phyloP scores from a whole-genome alignment of 2,888 invertebrate genomes.

The Andrena flavipes region DNA sequence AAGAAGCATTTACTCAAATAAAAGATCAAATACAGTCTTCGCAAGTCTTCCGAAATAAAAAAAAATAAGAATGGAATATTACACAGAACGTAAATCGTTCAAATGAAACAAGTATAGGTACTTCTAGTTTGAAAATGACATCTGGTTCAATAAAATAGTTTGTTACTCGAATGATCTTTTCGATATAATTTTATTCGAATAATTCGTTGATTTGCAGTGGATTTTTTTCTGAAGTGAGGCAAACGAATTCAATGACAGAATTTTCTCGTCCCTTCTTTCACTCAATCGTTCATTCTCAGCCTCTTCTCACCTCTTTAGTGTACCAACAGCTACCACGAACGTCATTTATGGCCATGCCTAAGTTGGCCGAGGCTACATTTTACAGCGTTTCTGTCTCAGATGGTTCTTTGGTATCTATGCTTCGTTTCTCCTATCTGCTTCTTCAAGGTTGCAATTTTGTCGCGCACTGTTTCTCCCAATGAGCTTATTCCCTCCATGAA shows the following conservation, averaged over 20 bases:
- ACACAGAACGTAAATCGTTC: neutral
- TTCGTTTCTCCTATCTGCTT: slow-evolving; percentile 75
- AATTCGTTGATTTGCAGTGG: neutral
- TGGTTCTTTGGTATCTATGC: slow-evolving; percentile 76
- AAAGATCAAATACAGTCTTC: neutral
- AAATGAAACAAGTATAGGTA: no score
- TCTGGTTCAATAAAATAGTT: no score
- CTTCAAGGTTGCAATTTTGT: slow-evolving; percentile 76
- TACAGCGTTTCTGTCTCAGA: slow-evolving; percentile 81
- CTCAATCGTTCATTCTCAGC: slow-evolving; percentile 50
- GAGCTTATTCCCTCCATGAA: slow-evolving; percentile 38
- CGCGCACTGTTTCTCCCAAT: slow-evolving; percentile 54
- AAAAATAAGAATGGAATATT: neutral
- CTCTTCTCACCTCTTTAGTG: slow-evolving; percentile 41
- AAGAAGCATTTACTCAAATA: slow-evolving; percentile 1
- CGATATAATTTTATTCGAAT: no score
- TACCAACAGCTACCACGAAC: slow-evolving; percentile 67
- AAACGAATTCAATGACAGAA: neutral
- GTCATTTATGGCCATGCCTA: slow-evolving; percentile 81
- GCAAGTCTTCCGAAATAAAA: neutral
- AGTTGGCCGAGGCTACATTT: slow-evolving; percentile 84
- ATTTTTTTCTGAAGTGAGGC: neutral
- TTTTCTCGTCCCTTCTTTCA: slow-evolving; percentile 37
- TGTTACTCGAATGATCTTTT: no score
- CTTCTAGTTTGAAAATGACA: no score